Conservation (phyloP, 2,797 vertebrate genomes). For the Spinus olivaceus region DNA sequence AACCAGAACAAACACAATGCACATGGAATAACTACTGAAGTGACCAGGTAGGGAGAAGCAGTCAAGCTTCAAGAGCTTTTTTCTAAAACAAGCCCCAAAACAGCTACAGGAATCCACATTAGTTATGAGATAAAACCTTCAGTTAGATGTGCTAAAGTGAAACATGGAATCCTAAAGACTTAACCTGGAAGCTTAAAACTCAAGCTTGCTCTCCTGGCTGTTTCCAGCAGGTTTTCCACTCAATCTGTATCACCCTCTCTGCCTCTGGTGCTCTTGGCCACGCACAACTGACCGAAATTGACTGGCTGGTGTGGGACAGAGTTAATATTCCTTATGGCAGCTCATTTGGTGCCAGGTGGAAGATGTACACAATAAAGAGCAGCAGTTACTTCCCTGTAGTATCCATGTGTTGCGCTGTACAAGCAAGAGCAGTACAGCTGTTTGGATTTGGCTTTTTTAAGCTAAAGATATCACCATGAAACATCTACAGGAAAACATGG, state of each 20-base stretch:
- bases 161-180: neutral
- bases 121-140: neutral
- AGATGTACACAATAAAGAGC: neutral
- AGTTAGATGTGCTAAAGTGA: neutral
- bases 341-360: neutral
- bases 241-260: neutral
- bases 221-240: neutral
- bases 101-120: neutral
- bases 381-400: neutral
- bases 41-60: neutral
- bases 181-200: neutral
- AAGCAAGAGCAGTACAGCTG: neutral
- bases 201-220: neutral
- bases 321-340: neutral
- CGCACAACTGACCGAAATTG: neutral
- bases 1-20: neutral
- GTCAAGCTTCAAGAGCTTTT: neutral
- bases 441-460: neutral
- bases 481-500: neutral
- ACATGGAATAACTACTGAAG: neutral
- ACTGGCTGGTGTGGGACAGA: neutral
- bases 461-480: neutral
- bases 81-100: neutral
- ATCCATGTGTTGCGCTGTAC: accelerated
- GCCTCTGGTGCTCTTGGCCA: neutral